Evolutionary conservation across 2,797 vertebrate genomes (phyloP).

Genomic region (Epinephelus coioides): DNA sequence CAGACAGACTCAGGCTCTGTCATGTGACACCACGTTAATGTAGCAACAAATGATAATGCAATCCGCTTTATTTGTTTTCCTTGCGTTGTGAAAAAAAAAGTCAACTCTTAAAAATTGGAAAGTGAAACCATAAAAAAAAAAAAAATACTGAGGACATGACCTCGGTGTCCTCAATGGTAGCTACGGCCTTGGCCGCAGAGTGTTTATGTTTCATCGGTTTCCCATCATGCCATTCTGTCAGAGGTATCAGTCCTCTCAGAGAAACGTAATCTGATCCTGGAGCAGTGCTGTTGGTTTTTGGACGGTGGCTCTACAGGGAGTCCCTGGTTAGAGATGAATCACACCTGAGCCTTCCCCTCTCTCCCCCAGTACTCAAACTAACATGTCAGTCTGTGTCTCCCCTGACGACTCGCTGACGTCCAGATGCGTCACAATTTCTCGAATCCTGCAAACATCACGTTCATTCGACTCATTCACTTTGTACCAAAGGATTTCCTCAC

Average conservation of each 20-base stretch:
- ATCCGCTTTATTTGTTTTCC: no score
- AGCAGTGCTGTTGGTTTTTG: not conserved
- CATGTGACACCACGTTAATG: no score
- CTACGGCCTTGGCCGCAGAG: not conserved
- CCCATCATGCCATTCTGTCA: not conserved
- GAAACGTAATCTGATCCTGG: not conserved
- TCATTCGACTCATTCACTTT: not conserved
- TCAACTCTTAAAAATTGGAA: no score
- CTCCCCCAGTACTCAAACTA: constrained; percentile 30
- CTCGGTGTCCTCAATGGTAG: no score
- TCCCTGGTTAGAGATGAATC: constrained; percentile 44
- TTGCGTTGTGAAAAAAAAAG: no score
- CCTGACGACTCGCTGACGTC: constrained; percentile 10
- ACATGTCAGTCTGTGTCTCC: constrained; percentile 53
- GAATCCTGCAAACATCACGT: constrained; percentile 50
- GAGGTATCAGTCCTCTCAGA: constrained; percentile 15
- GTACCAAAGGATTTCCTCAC: constrained; percentile 24
- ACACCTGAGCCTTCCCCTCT: constrained; percentile 45
- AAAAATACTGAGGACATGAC: no score
- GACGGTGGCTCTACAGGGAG: not conserved
- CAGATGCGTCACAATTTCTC: constrained; percentile 49
- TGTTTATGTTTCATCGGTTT: not conserved
- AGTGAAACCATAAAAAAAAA: no score
- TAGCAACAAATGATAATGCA: no score
- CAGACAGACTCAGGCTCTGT: no score